Evolutionary conservation across 1,140 invertebrate species (phyloP).

Genomic region (Trachymyrmex cornetzi): DNA sequence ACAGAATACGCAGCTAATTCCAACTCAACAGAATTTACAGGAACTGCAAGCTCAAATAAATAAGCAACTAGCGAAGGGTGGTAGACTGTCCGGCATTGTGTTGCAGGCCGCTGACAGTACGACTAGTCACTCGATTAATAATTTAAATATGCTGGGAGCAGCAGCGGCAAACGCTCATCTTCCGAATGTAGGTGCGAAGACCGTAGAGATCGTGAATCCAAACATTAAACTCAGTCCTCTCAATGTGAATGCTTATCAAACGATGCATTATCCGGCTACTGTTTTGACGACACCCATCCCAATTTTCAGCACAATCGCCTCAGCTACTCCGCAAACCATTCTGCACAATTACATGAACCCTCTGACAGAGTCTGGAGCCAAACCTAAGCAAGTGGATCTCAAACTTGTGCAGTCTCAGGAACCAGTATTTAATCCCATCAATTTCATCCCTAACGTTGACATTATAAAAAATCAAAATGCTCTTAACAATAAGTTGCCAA

Average conservation of each 20-base stretch:
- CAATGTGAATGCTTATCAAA: slow-evolving; percentile 74
- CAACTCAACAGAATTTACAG: slow-evolving; percentile 63
- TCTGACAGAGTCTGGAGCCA: slow-evolving; percentile 79
- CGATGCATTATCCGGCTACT: slow-evolving; percentile 78
- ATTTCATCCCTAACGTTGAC: slow-evolving; percentile 84
- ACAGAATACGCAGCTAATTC: slow-evolving; percentile 52
- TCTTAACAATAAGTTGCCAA: slow-evolving; percentile 79
- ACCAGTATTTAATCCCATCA: slow-evolving; percentile 82
- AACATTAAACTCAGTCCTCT: slow-evolving; percentile 81
- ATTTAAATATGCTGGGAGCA: slow-evolving; percentile 69
- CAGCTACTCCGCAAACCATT: slow-evolving; percentile 71
- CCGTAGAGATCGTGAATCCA: slow-evolving; percentile 84
- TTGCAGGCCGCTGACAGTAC: slow-evolving; percentile 76
- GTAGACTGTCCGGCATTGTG: slow-evolving; percentile 34
- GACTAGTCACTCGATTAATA: slow-evolving; percentile 77
- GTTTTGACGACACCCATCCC: slow-evolving; percentile 84
- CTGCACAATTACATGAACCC: slow-evolving; percentile 79
- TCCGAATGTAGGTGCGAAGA: slow-evolving; percentile 80
- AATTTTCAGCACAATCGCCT: slow-evolving; percentile 80
- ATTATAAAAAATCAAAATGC: slow-evolving; percentile 81
- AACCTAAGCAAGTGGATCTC: slow-evolving; percentile 65
- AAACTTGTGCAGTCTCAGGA: slow-evolving; percentile 66
- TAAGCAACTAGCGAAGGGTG: slow-evolving; percentile 67
- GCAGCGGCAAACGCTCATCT: slow-evolving; percentile 77
- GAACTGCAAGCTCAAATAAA: slow-evolving; percentile 80